Conservation (phyloP, 2,888 invertebrate genomes). For the Lepetodrilus schrolli region DNA sequence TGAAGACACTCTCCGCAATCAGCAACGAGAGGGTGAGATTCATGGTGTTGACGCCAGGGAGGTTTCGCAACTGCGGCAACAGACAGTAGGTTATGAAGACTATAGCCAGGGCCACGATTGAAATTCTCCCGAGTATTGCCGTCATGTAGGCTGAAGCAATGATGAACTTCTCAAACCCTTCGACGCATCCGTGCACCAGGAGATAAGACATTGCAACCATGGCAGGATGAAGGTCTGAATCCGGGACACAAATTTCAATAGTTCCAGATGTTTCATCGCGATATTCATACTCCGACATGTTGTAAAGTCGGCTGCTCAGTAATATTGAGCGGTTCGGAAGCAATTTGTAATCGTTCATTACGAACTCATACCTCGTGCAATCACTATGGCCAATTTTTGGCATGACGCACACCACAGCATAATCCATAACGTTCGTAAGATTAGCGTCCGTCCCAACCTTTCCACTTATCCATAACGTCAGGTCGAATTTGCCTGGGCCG, state of each 20-base stretch:
- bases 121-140: constrained; percentile 61
- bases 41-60: constrained; percentile 74
- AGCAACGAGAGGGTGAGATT: constrained; percentile 71
- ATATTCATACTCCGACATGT: constrained; percentile 54
- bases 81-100: constrained; percentile 71
- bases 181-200: constrained; percentile 42
- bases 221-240: neutral
- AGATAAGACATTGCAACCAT: neutral
- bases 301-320: constrained; percentile 50
- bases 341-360: constrained; percentile 47
- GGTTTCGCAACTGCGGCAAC: constrained; percentile 70
- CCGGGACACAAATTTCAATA: constrained; percentile 57
- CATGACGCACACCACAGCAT: constrained; percentile 62
- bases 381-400: constrained; percentile 53
- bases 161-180: constrained; percentile 43
- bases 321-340: constrained; percentile 49
- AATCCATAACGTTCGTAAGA: constrained; percentile 40
- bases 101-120: constrained; percentile 64
- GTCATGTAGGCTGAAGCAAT: constrained; percentile 59
- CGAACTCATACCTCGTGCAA: constrained; percentile 53
- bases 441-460: constrained; percentile 48
- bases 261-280: constrained; percentile 40
- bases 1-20: constrained; percentile 65
- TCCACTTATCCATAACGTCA: constrained; percentile 54
- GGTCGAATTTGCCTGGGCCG: constrained; percentile 55